A percentile compares a stretch with the other conserved stretches of the same genome.
phyloP scores from a whole-genome alignment of 2,797 vertebrate species.

The Brotula barbata region DNA sequence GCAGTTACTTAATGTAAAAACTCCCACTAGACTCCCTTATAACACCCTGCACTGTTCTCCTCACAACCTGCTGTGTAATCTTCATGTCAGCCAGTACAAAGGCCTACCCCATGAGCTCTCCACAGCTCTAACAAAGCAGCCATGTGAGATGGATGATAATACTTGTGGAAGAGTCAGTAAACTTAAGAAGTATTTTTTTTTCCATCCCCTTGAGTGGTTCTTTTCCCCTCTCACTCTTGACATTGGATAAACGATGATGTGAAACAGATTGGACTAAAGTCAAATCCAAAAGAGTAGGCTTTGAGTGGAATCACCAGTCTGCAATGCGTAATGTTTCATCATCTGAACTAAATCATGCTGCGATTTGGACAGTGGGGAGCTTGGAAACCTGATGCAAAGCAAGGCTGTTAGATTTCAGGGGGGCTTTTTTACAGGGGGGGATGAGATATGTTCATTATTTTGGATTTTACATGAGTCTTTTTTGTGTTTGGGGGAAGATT shows the following conservation, averaged over 20 bases:
- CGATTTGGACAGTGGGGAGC: constrained; percentile 48
- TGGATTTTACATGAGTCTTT: constrained; percentile 41
- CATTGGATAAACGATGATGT: constrained; percentile 48
- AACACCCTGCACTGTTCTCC: neutral
- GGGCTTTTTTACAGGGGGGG: constrained; percentile 16
- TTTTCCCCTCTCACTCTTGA: constrained; percentile 19
- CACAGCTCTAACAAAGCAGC: constrained; percentile 12
- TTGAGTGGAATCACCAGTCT: constrained; percentile 56
- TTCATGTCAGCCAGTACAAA: constrained; percentile 5
- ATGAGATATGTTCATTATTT: constrained; percentile 35
- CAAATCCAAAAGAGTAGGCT: constrained; percentile 53
- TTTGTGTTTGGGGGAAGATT: constrained; percentile 3
- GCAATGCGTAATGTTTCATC: constrained; percentile 53
- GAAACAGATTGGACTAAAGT: constrained; percentile 58
- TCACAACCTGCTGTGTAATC: constrained; percentile 7
- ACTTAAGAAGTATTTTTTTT: constrained; percentile 50
- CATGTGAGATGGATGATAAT: constrained; percentile 50
- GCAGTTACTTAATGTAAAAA: too few relatives aligned
- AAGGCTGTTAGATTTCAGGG: constrained; percentile 5
- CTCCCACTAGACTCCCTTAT: too few relatives aligned
- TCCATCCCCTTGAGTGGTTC: constrained; percentile 40
- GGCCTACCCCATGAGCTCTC: constrained; percentile 33
- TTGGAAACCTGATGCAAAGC: constrained; percentile 48
- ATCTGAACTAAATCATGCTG: constrained; percentile 60
- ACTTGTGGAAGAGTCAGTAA: constrained; percentile 44